Evolutionary conservation across 1,140 invertebrate genomes (phyloP).

Genomic region (Choristoneura fumiferana): DNA sequence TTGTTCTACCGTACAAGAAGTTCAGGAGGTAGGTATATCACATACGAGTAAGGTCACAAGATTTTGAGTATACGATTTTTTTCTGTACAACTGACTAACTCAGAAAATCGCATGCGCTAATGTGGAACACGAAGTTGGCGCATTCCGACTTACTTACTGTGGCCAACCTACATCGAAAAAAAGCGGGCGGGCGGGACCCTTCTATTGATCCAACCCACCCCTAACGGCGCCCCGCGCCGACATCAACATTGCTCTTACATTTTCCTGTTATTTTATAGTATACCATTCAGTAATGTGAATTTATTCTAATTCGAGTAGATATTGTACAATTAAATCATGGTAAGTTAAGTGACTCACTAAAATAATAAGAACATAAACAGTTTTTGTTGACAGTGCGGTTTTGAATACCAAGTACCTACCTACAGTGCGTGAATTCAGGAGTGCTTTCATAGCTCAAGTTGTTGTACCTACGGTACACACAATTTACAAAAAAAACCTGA

Average conservation of each 20-base stretch:
- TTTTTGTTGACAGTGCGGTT: too few species aligned
- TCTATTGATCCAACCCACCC: slow-evolving; percentile 28
- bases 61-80: too few species aligned
- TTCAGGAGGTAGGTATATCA: too few species aligned
- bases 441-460: too few species aligned
- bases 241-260: slow-evolving; percentile 1
- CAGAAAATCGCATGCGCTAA: slow-evolving; percentile 27
- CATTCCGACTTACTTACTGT: background rate
- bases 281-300: background rate
- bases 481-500: too few species aligned
- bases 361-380: too few species aligned
- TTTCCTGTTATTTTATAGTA: background rate
- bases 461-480: too few species aligned
- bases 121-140: slow-evolving; percentile 22
- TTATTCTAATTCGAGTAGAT: background rate
- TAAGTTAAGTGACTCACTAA: too few species aligned
- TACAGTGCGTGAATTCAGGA: too few species aligned
- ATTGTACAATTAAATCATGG: background rate
- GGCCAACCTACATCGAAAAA: slow-evolving; percentile 25
- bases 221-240: slow-evolving; percentile 1
- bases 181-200: slow-evolving; percentile 17
- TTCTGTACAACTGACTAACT: slow-evolving; percentile 20
- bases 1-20: too few species aligned
- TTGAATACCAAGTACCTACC: too few species aligned
- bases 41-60: too few species aligned